Percentiles rank a stretch among this genome's conserved stretches.
Evolutionary conservation across 1,140 invertebrate genomes (phyloP).

Genomic region (Teleopsis dalmanni): DNA sequence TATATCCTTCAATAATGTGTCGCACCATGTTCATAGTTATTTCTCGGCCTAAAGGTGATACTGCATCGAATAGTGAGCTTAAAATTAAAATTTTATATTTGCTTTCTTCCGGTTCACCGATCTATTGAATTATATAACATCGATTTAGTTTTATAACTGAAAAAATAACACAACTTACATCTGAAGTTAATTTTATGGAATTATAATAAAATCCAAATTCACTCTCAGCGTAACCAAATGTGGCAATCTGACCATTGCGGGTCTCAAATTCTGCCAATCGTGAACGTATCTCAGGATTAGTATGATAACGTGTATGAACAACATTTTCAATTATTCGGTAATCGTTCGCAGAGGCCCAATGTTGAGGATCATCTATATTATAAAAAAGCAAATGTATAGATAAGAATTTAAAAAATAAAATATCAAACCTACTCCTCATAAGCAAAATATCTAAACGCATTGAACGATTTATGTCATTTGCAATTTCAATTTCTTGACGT

Average conservation of each 20-base stretch:
- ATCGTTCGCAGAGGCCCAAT: slow-evolving; percentile 73
- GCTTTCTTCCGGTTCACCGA: slow-evolving; percentile 63
- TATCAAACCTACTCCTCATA: too few species aligned
- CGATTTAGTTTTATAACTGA: background rate
- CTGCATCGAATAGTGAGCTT: slow-evolving; percentile 72
- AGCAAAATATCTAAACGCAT: slow-evolving; percentile 71
- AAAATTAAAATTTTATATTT: slow-evolving; percentile 76
- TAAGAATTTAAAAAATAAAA: too few species aligned
- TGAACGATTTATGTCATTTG: slow-evolving; percentile 48
- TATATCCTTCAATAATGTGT: slow-evolving; percentile 67
- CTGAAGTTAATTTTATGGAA: slow-evolving; percentile 36
- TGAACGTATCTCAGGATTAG: slow-evolving; percentile 54
- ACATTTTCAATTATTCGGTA: slow-evolving; percentile 57
- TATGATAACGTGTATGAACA: slow-evolving; percentile 54
- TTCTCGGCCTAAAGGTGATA: slow-evolving; percentile 75
- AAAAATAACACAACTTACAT: slow-evolving; percentile 24
- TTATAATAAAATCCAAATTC: slow-evolving; percentile 37
- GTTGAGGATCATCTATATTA: slow-evolving; percentile 61
- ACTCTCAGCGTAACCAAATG: slow-evolving; percentile 37
- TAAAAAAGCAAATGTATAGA: too few species aligned
- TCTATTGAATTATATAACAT: slow-evolving; percentile 42
- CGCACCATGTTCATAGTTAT: slow-evolving; percentile 71
- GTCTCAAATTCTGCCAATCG: slow-evolving; percentile 58
- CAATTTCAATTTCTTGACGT: slow-evolving; percentile 57
- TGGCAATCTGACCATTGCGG: slow-evolving; percentile 32